Evolutionary conservation across 2,113 vertebrate species (phyloP), one percentile per base, ranked within the genome.

Genomic region (Cinclus mexicanus): DNA sequence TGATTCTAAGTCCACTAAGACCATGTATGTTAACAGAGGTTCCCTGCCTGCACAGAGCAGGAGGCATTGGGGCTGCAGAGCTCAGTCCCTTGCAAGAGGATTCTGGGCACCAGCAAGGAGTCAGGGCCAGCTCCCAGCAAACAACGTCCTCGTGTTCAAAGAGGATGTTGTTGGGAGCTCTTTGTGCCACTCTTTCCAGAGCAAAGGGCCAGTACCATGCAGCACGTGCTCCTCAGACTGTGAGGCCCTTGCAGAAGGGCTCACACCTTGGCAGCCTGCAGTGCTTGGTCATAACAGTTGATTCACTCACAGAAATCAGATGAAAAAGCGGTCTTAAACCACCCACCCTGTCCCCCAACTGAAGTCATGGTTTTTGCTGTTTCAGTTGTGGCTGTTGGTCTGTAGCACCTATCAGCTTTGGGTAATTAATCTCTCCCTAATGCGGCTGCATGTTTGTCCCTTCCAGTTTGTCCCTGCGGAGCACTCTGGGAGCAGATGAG

Each of bases 301-400:
- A 83, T 64, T 44, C 82, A 69, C 74, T 85, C 1, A 2, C 21
- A 57, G 90, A 92, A 92, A 78, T 67, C 16, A 82, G 71, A 91
- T 56, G 23, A 76, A 81, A 86, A 72, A 49, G 44, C 49, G 41
- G 60, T 89, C 90, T 78, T 29, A 53, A 88, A 68, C 14, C 60
- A 39, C 46, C 13, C 75, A 49, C 49, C 11, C 47, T 18, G 56
- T 37, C 39, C 50, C 49, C 26, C 24, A 76, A n/a, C 7, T 87
- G 93, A 74, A 89, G 77, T 49, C 24, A 65, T 0, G 11, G 60
- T 41, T 90, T 63, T 63, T 84, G 57, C 84, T 91, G 7, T 79
- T 93, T 93, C 74, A 76, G 14, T 65, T 64, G 68, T 74, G 90
- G 64, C 85, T 95, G n/a, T 57, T 78, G 69, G 70, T 89, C 33